phyloP scores from a whole-genome alignment of 2,888 invertebrate species.

The Yponomeuta plumbellus region DNA sequence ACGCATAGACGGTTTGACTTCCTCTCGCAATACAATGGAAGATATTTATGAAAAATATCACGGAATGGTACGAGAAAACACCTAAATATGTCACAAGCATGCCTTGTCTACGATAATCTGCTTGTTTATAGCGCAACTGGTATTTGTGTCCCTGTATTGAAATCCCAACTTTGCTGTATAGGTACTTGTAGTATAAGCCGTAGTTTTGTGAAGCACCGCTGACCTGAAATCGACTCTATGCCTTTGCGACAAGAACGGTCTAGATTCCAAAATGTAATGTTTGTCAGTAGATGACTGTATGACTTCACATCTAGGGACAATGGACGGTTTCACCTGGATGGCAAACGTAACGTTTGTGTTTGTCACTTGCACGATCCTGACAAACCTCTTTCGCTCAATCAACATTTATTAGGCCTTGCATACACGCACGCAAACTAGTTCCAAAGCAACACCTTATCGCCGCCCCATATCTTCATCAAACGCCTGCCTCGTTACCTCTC shows the following conservation, averaged over 20 bases:
- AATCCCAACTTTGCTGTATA: not conserved
- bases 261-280: too few relatives aligned
- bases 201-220: too few relatives aligned
- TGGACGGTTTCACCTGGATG: too few relatives aligned
- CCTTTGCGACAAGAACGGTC: too few relatives aligned
- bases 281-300: too few relatives aligned
- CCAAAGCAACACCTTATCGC: conserved; percentile 1
- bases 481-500: conserved; percentile 42
- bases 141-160: not conserved
- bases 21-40: not conserved
- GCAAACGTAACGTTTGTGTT: too few relatives aligned
- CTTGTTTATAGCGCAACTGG: not conserved
- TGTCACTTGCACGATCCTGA: too few relatives aligned
- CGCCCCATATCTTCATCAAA: conserved; percentile 20
- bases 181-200: too few relatives aligned
- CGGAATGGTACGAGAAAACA: not conserved
- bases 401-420: too few relatives aligned
- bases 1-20: not conserved
- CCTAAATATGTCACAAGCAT: not conserved
- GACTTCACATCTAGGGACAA: too few relatives aligned
- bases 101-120: conserved; percentile 1
- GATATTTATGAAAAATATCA: not conserved
- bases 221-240: too few relatives aligned
- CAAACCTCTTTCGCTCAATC: too few relatives aligned
- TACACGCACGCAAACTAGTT: conserved; percentile 17